These are phyloP conservation scores for Actenoides hombroni DNA, from an alignment of 2,113 vertebrate genomes.

Conservation along the genomic window DNA sequence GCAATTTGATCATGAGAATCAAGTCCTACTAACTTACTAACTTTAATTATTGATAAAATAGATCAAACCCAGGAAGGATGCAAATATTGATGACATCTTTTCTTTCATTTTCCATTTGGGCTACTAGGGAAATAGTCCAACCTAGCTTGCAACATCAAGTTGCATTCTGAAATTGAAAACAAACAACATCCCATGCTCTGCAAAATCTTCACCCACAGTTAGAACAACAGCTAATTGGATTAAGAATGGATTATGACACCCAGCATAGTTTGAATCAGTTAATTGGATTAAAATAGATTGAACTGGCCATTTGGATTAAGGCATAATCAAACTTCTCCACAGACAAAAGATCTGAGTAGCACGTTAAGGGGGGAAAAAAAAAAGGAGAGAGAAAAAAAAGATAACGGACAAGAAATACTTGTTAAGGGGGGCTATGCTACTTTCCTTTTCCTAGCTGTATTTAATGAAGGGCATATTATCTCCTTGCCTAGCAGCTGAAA, in stretches of 20 bases:
- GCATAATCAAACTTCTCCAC: conserved; percentile 66
- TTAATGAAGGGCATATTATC: conserved; percentile 54
- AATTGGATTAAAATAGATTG: conserved; percentile 68
- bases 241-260: conserved; percentile 71
- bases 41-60: conserved; percentile 39
- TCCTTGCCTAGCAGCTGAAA: conserved; percentile 57
- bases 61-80: not conserved
- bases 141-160: not conserved
- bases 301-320: conserved; percentile 70
- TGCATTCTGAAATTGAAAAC: not conserved
- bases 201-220: conserved; percentile 1
- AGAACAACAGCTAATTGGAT: conserved; percentile 68
- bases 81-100: not conserved
- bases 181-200: not conserved
- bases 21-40: not conserved
- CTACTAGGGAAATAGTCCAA: not conserved
- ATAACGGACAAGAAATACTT: conserved; percentile 60
- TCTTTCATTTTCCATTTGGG: not conserved
- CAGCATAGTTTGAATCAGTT: conserved; percentile 49
- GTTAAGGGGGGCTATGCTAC: conserved; percentile 2
- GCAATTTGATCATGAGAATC: conserved; percentile 4
- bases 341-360: conserved; percentile 53
- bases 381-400: not conserved
- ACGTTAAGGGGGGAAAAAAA: rapidly evolving
- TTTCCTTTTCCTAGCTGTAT: not conserved